A percentile compares a stretch with the other conserved stretches of the same genome.
Conservation (phyloP, 1,140 invertebrate species). For the Formica exsecta region DNA sequence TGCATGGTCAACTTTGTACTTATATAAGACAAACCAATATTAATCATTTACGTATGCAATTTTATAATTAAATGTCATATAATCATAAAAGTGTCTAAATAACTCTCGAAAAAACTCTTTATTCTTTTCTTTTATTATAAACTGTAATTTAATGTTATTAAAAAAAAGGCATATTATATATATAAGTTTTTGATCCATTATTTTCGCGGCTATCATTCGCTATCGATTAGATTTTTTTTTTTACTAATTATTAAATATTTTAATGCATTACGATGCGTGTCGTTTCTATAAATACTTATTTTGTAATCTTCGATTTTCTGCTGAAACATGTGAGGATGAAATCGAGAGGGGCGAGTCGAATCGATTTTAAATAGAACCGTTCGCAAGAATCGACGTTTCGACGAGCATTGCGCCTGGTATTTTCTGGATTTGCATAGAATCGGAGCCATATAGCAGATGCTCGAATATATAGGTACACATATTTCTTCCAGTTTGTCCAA, state of each 20-base stretch:
- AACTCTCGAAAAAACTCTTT: neutral
- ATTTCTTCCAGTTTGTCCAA: slow-evolving; percentile 37
- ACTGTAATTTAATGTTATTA: neutral
- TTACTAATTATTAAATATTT: neutral
- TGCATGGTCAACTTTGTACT: neutral
- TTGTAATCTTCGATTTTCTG: neutral
- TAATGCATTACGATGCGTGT: neutral
- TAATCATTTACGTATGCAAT: neutral
- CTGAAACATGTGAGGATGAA: slow-evolving; percentile 26
- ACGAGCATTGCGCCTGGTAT: slow-evolving; percentile 52
- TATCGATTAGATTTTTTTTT: neutral
- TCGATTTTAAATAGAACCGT: slow-evolving; percentile 64
- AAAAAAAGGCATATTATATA: neutral
- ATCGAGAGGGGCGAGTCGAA: slow-evolving; percentile 33
- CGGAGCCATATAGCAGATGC: slow-evolving; percentile 35
- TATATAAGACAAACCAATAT: neutral
- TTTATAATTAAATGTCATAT: neutral
- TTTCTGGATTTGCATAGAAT: slow-evolving; percentile 62
- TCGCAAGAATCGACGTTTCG: slow-evolving; percentile 56
- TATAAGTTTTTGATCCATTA: neutral
- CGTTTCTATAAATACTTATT: neutral
- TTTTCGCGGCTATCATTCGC: neutral
- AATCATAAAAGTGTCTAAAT: neutral
- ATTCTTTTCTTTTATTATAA: neutral
- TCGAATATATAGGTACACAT: slow-evolving; percentile 20